A percentile compares a stretch with the other conserved stretches of the same genome.
Conservation (phyloP, 53 echinoderm and acorn worm genomes). For the Glandiceps talaboti region DNA sequence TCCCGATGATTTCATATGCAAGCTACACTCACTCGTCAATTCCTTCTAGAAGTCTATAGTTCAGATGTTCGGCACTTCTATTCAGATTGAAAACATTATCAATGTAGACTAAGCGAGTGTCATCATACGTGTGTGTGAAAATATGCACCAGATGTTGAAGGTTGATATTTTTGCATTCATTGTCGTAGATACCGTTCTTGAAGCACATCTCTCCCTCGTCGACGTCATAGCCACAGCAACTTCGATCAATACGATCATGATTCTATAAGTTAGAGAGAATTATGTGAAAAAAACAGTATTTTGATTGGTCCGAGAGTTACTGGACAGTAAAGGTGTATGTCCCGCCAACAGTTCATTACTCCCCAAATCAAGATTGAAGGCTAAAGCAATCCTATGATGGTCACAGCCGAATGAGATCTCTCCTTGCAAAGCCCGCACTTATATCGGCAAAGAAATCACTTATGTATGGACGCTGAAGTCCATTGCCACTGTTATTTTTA, state of each 20-base stretch:
- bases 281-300: no score
- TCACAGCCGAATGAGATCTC: no score
- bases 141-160: background rate
- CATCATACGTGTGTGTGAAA: background rate
- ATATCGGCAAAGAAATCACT: no score
- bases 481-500: no score
- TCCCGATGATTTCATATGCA: no score
- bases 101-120: background rate
- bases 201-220: background rate
- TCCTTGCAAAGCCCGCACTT: no score
- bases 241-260: constrained; percentile 14
- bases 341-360: no score
- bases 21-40: background rate
- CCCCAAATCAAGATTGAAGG: no score
- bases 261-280: constrained; percentile 1
- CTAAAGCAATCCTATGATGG: no score
- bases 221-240: constrained; percentile 10
- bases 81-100: background rate
- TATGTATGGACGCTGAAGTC: no score
- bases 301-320: no score
- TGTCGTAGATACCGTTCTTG: background rate
- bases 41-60: background rate
- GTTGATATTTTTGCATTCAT: background rate
- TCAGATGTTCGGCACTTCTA: background rate
- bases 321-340: no score